A percentile compares a stretch with the other conserved stretches of the same genome.
phyloP scores from a whole-genome alignment of 2,888 invertebrate species.

The Gortyna flavago region DNA sequence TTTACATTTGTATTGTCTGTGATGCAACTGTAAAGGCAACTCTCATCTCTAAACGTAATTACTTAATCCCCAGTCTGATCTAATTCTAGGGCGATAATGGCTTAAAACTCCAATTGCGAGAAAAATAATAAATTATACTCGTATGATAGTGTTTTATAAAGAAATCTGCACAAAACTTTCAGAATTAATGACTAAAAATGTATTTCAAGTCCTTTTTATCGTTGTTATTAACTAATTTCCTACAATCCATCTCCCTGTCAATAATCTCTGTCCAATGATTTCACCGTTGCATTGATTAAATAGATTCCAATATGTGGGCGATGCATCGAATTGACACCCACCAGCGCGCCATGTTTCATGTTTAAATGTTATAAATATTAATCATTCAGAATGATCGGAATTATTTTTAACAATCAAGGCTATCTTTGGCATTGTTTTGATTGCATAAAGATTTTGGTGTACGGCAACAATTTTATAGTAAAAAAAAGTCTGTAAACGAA shows the following conservation, averaged over 20 bases:
- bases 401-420: conserved; percentile 12
- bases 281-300: conserved; percentile 44
- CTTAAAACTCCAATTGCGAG: background rate
- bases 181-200: background rate
- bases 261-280: conserved; percentile 26
- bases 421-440: background rate
- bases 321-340: conserved; percentile 42
- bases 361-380: conserved; percentile 38
- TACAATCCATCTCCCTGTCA: conserved; percentile 15
- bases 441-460: background rate
- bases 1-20: too few species aligned
- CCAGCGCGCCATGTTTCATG: conserved; percentile 19
- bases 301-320: conserved; percentile 36
- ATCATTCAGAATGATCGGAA: conserved; percentile 28
- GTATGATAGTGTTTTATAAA: background rate
- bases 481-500: background rate
- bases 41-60: background rate
- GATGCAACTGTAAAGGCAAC: background rate
- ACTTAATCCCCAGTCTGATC: background rate
- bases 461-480: background rate
- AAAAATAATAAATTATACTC: background rate
- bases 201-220: background rate
- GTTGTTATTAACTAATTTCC: conserved; percentile 9
- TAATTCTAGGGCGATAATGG: background rate
- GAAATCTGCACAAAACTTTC: background rate